phyloP scores from a whole-genome alignment of 2,888 invertebrate genomes.

The Dynastes maya region DNA sequence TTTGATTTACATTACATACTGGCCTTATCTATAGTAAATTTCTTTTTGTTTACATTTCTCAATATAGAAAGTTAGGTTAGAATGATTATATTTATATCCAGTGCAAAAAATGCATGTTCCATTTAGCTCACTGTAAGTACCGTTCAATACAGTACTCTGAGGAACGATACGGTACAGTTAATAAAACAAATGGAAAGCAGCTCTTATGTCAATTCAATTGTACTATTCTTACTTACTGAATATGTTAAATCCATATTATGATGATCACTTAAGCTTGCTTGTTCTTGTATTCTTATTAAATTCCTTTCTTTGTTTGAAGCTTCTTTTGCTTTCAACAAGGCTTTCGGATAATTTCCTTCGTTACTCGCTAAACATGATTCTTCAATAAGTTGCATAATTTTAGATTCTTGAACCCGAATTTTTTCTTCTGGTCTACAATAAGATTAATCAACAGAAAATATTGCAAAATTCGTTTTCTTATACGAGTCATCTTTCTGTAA shows the following conservation, averaged over 20 bases:
- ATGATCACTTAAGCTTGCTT: constrained; percentile 89
- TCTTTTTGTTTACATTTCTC: too few species aligned
- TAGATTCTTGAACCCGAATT: constrained; percentile 89
- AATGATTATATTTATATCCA: too few species aligned
- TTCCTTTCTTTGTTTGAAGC: constrained; percentile 94
- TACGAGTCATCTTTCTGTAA: constrained; percentile 86
- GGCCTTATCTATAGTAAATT: too few species aligned
- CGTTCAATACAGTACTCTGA: too few species aligned
- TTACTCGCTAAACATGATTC: constrained; percentile 86
- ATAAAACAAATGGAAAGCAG: too few species aligned
- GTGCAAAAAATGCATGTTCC: too few species aligned
- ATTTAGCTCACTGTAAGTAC: too few species aligned
- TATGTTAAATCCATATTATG: constrained; percentile 97
- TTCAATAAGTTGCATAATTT: constrained; percentile 91
- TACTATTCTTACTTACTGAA: constrained; percentile 76
- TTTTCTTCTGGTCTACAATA: constrained; percentile 86
- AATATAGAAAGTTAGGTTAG: too few species aligned
- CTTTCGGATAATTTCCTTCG: constrained; percentile 76
- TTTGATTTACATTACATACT: too few species aligned
- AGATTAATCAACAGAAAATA: constrained; percentile 28
- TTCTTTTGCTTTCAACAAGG: constrained; percentile 95
- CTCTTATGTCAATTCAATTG: too few species aligned
- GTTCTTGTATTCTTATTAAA: constrained; percentile 92
- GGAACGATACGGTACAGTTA: too few species aligned
- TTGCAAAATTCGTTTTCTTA: not conserved